Base-by-base conservation (phyloP, 2,113 vertebrate genomes). In the Lepus americanus region DNA sequence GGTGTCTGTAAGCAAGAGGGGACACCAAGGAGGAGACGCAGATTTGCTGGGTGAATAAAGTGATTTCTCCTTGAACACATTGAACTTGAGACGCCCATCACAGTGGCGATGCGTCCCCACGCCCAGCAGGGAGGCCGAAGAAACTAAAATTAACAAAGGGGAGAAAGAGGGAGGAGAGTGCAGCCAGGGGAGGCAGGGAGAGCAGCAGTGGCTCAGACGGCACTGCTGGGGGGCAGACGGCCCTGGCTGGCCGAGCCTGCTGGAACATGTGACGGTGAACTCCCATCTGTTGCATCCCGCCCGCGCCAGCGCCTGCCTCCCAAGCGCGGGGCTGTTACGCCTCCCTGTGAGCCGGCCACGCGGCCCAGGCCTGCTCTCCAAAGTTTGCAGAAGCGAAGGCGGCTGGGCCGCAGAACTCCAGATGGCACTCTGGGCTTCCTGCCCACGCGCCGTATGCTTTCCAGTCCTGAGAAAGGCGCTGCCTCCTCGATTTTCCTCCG, bases 341-440 rank as follows among this genome's bases (percentile, higher is more conserved):
- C 20, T 67, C 78, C 73, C 3, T 0, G 19, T 6, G 49, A 80
- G 29, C 6, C 85, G n/a, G 16, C 59, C 49, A 77, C 72, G 73
- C 53, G 0, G 31, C 64, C 5, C 23, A 7, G 9, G n/a, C 74
- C 82, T 19, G 69, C 92, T 83, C 33, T 76, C 82, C 74, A 2
- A 55, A 51, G 66, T 84, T 70, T 14, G 36, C 69, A 69, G 78
- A 31, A 5, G 84, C 20, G 66, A 67, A 94, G 66, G 6, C 73
- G 63, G 78, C 83, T 63, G 27, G 0, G 23, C 39, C 61, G 20
- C 69, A n/a, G 77, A 63, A 20, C 36, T 78, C 91, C 93, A 94
- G 89, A 87, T 96, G 96, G 95, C 76, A 66, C 72, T 27, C 91
- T 55, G 82, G 89, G 80, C 89, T 64, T 87, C 53, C 92, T 93